Base-by-base conservation (phyloP, 2,113 vertebrate genomes). In the Petroica traversi region DNA sequence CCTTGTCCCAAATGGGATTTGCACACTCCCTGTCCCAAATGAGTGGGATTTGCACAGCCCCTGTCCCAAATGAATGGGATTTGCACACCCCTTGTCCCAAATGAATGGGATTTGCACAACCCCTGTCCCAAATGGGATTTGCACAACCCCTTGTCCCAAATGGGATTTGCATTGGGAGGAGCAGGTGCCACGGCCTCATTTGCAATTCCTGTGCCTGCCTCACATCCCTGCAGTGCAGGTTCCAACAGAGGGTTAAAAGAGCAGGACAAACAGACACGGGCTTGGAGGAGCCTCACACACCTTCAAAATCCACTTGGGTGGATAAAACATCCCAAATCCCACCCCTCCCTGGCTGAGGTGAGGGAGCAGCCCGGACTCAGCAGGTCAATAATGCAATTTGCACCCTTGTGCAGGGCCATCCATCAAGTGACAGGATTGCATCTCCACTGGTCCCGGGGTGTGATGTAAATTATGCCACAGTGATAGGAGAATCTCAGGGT, bases 121-220 rank as follows among this genome's bases (percentile, higher is more conserved):
- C n/a, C n/a, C n/a, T n/a, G n/a, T n/a, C n/a, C n/a, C n/a, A n/a
- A n/a, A n/a, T n/a, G n/a, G n/a, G n/a, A n/a, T n/a, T n/a, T n/a
- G n/a, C n/a, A n/a, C n/a, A n/a, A n/a, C n/a, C n/a, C n/a, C n/a
- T n/a, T n/a, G n/a, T n/a, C n/a, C n/a, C n/a, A n/a, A n/a, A n/a
- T 51, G 64, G 14, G 28, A 23, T 86, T 69, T 93, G 78, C 67
- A n/a, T 61, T 66, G 72, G 85, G 81, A 5, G 57, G 79, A 73
- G 89, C 94, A 74, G 67, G 85, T 84, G 76, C 52, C 18, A 71
- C 81, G 25, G 85, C 71, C 77, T 97, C 94, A 79, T 96, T 95
- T 91, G 93, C 88, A 88, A 58, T 87, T 73, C 41, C 90, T 18
- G 69, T 89, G 94, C 88, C 83, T 93, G 88, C 95, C 93, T 80